phyloP scores from a whole-genome alignment of 2,113 vertebrate species.

The Neolamprologus sp. region DNA sequence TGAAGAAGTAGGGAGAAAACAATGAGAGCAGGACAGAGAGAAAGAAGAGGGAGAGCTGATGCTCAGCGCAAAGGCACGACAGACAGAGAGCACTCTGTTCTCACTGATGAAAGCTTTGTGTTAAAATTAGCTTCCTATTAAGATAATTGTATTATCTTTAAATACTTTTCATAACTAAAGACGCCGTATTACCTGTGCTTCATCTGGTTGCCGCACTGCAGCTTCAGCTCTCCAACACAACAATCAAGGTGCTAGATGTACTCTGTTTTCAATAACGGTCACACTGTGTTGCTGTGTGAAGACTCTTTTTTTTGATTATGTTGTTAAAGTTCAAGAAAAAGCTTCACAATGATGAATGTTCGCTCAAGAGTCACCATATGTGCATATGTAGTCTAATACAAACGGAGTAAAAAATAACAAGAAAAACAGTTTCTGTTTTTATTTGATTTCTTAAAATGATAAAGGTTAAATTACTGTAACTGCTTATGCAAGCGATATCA shows the following conservation, averaged over 20 bases:
- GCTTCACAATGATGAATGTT: neutral
- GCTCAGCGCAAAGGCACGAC: neutral
- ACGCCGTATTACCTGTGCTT: neutral
- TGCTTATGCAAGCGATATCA: neutral
- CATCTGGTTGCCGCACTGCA: neutral
- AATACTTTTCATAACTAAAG: slow-evolving; percentile 3
- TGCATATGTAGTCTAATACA: neutral
- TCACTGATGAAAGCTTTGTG: slow-evolving; percentile 35
- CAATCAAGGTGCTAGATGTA: neutral
- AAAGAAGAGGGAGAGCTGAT: neutral
- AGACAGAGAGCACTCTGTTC: neutral
- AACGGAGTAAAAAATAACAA: neutral
- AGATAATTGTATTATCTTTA: neutral
- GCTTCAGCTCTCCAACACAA: neutral
- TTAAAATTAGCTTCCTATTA: slow-evolving; percentile 15
- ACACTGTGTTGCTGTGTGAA: neutral
- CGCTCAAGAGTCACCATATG: neutral
- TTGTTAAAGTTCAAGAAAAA: neutral
- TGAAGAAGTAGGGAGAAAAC: neutral
- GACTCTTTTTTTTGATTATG: neutral
- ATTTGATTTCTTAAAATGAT: neutral
- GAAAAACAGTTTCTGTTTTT: neutral
- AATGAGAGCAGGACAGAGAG: neutral
- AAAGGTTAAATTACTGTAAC: neutral
- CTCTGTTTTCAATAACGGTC: neutral